Conservation (phyloP, 2,888 invertebrate genomes). For the Gibbula magus region DNA sequence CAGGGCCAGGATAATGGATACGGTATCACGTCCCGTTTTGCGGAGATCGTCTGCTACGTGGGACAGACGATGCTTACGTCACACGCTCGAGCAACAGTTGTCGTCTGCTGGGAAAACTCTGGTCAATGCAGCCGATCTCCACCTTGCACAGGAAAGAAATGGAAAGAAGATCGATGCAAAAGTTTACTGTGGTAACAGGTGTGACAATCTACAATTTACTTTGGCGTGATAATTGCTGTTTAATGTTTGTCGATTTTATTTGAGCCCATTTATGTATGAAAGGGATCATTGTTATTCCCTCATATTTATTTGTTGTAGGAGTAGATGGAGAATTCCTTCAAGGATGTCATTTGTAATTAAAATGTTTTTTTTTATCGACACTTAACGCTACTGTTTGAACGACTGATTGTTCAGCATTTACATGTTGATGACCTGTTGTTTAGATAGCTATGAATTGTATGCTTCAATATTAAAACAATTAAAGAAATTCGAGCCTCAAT, state of each 20-base stretch:
- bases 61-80: conserved; percentile 6
- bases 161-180: not conserved
- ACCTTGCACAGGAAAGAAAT: not conserved
- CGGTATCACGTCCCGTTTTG: not conserved
- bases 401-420: no score
- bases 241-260: not conserved
- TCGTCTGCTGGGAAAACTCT: not conserved
- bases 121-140: not conserved
- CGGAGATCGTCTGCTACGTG: not conserved
- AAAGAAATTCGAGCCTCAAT: no score
- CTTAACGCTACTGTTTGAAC: no score
- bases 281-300: no score
- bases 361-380: no score
- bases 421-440: no score
- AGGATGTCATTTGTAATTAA: no score
- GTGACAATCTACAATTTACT: not conserved
- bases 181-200: not conserved
- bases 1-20: not conserved
- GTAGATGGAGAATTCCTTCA: no score
- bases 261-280: not conserved
- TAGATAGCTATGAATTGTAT: no score
- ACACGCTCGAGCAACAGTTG: conserved; percentile 7
- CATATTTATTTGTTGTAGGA: no score
- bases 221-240: not conserved
- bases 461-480: no score